phyloP scores from a whole-genome alignment of 2,888 invertebrate species.

The Nomada fucata region DNA sequence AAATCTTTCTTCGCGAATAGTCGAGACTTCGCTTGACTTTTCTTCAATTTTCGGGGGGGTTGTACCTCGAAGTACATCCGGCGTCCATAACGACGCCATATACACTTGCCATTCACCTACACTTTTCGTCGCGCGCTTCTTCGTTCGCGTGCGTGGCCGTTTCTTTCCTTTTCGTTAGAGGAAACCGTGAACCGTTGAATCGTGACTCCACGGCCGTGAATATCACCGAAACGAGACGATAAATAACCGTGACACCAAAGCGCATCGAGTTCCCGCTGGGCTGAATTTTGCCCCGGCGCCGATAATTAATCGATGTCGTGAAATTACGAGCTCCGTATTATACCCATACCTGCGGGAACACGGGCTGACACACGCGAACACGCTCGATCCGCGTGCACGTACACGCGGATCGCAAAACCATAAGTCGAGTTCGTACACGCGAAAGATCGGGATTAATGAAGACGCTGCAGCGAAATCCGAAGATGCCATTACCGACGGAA shows the following conservation, averaged over 20 bases:
- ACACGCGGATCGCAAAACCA: too few relatives aligned
- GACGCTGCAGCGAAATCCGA: constrained; percentile 55
- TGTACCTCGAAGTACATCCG: too few relatives aligned
- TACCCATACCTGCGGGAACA: not conserved
- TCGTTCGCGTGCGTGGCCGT: not conserved
- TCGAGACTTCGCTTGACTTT: not conserved
- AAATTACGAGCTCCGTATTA: constrained; percentile 45
- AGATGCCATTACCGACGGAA: constrained; percentile 62
- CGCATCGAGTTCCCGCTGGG: constrained; percentile 34
- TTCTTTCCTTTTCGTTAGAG: not conserved
- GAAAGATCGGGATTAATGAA: constrained; percentile 55
- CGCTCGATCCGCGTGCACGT: too few relatives aligned
- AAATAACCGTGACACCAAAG: constrained; percentile 45
- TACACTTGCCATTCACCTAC: too few relatives aligned
- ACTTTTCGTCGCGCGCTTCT: not conserved
- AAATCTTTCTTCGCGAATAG: constrained; percentile 41
- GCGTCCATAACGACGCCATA: too few relatives aligned
- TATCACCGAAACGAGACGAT: constrained; percentile 36
- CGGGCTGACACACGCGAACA: not conserved
- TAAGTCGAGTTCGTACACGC: constrained; percentile 18
- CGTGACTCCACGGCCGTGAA: constrained; percentile 37
- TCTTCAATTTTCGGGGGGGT: not conserved
- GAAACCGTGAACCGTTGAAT: not conserved
- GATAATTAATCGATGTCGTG: constrained; percentile 56
- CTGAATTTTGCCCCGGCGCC: constrained; percentile 33